Conservation (phyloP, 2,888 invertebrate genomes). For the Nyleta sp. region DNA sequence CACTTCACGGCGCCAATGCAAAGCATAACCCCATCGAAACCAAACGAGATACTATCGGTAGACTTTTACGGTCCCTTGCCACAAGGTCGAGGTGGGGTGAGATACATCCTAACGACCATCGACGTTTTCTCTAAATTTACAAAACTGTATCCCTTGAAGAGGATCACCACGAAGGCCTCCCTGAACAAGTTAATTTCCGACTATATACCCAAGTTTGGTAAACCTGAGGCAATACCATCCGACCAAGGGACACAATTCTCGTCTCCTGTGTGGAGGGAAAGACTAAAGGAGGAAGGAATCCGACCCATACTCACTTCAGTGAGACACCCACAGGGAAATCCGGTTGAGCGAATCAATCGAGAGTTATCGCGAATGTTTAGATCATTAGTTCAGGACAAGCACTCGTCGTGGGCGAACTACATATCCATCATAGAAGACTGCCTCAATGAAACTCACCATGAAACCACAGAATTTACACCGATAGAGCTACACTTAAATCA, state of each 20-base stretch:
- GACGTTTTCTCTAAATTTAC: constrained; percentile 5
- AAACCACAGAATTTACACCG: no score
- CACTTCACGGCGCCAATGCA: background rate
- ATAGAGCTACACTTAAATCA: no score
- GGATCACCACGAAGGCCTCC: no score
- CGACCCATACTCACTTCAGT: background rate
- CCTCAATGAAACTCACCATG: no score
- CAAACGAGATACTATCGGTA: background rate
- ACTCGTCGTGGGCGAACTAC: no score
- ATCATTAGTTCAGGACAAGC: no score
- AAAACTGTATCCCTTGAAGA: no score
- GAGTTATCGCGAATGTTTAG: background rate
- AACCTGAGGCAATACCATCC: background rate
- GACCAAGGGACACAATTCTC: background rate
- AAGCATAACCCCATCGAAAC: background rate
- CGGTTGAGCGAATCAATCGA: background rate
- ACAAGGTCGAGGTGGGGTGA: background rate
- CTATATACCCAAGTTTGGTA: no score
- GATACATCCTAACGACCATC: background rate
- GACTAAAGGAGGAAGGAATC: background rate
- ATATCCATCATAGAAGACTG: no score
- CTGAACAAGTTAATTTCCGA: no score
- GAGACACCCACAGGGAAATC: constrained; percentile 3
- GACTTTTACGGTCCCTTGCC: constrained; percentile 2
- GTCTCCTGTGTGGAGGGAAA: background rate